phyloP scores from a whole-genome alignment of 2,888 invertebrate genomes.

The Macaria liturata region DNA sequence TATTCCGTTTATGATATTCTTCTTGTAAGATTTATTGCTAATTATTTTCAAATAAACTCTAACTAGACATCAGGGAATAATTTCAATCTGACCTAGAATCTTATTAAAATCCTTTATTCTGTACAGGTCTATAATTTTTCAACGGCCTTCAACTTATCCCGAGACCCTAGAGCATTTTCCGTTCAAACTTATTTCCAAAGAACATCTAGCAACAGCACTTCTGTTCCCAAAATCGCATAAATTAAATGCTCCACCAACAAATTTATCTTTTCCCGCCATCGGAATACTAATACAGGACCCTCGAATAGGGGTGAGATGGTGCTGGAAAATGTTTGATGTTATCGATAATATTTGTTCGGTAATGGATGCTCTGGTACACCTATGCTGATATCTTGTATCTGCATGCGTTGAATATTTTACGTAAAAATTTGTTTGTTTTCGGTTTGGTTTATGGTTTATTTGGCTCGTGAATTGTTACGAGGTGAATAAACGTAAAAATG shows the following conservation, averaged over 20 bases:
- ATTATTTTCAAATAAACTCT: too few relatives aligned
- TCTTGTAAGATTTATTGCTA: too few relatives aligned
- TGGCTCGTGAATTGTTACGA: too few relatives aligned
- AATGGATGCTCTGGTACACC: background rate
- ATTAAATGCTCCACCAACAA: slow-evolving; percentile 76
- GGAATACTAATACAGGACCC: slow-evolving; percentile 74
- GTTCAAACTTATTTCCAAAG: slow-evolving; percentile 33
- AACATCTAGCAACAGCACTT: slow-evolving; percentile 43
- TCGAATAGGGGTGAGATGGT: slow-evolving; percentile 27
- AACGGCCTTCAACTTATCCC: slow-evolving; percentile 28
- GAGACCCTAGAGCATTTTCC: slow-evolving; percentile 27
- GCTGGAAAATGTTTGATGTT: slow-evolving; percentile 12
- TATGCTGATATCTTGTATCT: background rate
- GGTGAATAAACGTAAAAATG: too few relatives aligned
- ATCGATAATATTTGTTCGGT: slow-evolving; percentile 17
- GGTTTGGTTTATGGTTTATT: background rate
- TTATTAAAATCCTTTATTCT: too few relatives aligned
- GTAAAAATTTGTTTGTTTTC: background rate
- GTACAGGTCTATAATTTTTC: slow-evolving; percentile 12
- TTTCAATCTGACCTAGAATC: too few relatives aligned
- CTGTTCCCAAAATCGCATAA: slow-evolving; percentile 69
- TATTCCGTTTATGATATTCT: too few relatives aligned
- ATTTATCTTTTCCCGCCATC: slow-evolving; percentile 79
- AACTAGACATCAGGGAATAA: too few relatives aligned
- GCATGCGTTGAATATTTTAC: background rate